A percentile compares a stretch with the other conserved stretches of the same genome.
These are phyloP conservation scores for Dipodomys ordii DNA, from an alignment of 2,113 vertebrate genomes.

Conservation along the genomic window DNA sequence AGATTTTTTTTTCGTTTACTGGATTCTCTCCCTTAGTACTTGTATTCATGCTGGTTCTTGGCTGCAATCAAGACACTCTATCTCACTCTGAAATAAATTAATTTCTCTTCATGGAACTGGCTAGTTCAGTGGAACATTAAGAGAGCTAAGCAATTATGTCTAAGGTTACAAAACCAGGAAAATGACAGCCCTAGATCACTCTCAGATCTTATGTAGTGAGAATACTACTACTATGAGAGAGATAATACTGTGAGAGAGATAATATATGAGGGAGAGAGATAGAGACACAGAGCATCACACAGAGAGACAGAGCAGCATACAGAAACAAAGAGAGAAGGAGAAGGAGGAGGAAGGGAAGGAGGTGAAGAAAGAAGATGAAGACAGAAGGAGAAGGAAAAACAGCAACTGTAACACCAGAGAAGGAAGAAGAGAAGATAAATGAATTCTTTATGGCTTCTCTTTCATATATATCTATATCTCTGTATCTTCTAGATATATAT, in stretches of 20 bases:
- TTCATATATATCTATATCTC: background rate
- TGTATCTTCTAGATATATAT: no score
- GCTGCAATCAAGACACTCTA: background rate
- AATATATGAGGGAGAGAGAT: no score
- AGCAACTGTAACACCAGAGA: no score
- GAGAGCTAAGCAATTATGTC: background rate
- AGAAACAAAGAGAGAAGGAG: background rate
- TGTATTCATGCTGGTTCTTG: background rate
- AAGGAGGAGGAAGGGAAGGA: no score
- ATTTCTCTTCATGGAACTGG: background rate
- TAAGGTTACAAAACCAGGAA: background rate
- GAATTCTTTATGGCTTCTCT: background rate
- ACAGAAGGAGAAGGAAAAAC: no score
- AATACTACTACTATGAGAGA: background rate
- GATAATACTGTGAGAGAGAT: no score
- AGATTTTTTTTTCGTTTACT: background rate
- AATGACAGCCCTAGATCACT: background rate
- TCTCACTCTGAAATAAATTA: background rate
- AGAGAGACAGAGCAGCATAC: fast-evolving
- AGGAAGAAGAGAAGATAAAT: background rate
- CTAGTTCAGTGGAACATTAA: background rate
- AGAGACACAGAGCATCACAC: no score
- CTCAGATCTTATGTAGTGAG: background rate
- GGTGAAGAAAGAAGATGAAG: no score
- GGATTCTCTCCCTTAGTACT: background rate